Evolutionary conservation across 2,888 invertebrate species (phyloP).

Genomic region (Cacoxenus indagator): DNA sequence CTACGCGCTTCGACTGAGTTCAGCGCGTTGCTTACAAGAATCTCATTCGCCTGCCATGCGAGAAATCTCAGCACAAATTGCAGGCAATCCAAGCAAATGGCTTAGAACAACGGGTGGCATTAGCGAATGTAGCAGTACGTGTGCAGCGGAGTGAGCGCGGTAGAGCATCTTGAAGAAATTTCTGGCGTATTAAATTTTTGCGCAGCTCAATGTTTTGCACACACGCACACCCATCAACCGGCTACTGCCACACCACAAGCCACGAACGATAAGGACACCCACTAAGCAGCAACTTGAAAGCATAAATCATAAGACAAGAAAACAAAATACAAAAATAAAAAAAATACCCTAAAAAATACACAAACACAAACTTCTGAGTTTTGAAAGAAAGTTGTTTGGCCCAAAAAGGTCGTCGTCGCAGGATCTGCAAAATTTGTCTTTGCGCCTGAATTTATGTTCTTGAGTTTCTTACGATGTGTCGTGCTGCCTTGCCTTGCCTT

Average conservation of each 20-base stretch:
- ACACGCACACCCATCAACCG: constrained; percentile 21
- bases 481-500: neutral
- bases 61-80: constrained; percentile 64
- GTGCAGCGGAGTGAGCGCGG: neutral
- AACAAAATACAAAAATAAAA: constrained; percentile 24
- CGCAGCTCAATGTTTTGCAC: constrained; percentile 29
- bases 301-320: constrained; percentile 55
- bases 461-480: constrained; percentile 47
- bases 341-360: neutral
- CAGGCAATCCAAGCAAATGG: constrained; percentile 67
- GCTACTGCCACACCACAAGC: constrained; percentile 31
- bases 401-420: constrained; percentile 34
- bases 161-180: neutral
- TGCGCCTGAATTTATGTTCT: constrained; percentile 62
- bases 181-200: neutral
- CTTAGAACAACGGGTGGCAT: constrained; percentile 66
- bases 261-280: constrained; percentile 31
- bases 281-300: constrained; percentile 54
- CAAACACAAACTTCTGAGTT: neutral
- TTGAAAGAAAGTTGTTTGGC: constrained; percentile 39
- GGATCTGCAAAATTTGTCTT: constrained; percentile 67
- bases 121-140: too few species aligned
- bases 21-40: neutral
- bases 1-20: neutral
- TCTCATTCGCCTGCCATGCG: constrained; percentile 18